phyloP scores from a whole-genome alignment of 2,113 vertebrate genomes.

The Cephalophus harveyi region DNA sequence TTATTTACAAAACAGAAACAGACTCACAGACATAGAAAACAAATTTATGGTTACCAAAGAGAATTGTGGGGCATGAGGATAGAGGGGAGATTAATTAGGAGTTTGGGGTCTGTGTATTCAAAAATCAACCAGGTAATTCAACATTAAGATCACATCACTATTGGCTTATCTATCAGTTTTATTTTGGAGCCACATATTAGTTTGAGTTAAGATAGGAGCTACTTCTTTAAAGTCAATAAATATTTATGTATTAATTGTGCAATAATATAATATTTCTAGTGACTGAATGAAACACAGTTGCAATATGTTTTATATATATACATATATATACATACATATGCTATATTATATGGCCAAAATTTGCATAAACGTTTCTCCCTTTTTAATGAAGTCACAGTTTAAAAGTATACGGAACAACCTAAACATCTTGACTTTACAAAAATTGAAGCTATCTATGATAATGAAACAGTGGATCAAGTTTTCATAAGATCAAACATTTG shows the following conservation, averaged over 20 bases:
- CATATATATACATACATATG: background rate
- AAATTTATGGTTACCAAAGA: background rate
- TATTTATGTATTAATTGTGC: background rate
- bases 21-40: background rate
- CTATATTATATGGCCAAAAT: background rate
- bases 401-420: background rate
- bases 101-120: background rate
- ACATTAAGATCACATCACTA: background rate
- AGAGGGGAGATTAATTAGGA: background rate
- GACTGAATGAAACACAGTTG: background rate
- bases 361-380: background rate
- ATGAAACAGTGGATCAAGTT: conserved; percentile 50
- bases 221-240: conserved; percentile 13
- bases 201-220: background rate
- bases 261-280: background rate
- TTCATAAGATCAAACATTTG: conserved; percentile 51
- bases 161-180: background rate
- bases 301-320: background rate
- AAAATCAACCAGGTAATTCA: background rate
- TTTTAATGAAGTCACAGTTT: background rate
- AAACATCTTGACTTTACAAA: background rate
- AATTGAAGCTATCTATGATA: conserved; percentile 13
- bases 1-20: background rate
- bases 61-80: too few species aligned
- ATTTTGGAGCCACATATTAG: background rate